phyloP scores from a whole-genome alignment of 2,113 vertebrate species.

The Takifugu flavidus region DNA sequence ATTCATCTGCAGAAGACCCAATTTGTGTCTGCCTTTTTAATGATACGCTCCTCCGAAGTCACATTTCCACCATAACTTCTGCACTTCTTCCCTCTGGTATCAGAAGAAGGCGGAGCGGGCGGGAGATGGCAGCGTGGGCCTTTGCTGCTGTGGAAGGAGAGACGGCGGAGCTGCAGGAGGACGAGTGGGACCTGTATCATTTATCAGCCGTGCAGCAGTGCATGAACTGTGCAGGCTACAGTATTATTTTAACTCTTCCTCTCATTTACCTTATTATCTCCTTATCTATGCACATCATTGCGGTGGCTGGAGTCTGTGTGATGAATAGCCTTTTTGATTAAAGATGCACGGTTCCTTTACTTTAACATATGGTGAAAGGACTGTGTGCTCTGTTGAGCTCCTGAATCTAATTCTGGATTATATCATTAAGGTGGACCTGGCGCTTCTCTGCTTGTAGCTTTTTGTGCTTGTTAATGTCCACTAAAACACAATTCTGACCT shows the following conservation, averaged over 20 bases:
- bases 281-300: constrained; percentile 66
- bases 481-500: constrained; percentile 7
- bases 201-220: constrained; percentile 64
- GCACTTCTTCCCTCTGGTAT: neutral
- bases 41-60: neutral
- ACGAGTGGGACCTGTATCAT: constrained; percentile 47
- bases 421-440: constrained; percentile 13
- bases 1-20: constrained; percentile 19
- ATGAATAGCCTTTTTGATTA: constrained; percentile 68
- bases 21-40: neutral
- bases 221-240: constrained; percentile 54
- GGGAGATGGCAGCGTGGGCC: neutral
- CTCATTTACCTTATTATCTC: constrained; percentile 71
- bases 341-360: constrained; percentile 50
- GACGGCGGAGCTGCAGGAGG: constrained; percentile 23
- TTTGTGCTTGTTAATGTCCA: no score
- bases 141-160: constrained; percentile 8
- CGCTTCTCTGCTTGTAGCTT: no score
- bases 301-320: constrained; percentile 50
- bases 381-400: constrained; percentile 21
- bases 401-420: constrained; percentile 8
- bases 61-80: neutral
- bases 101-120: neutral
- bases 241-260: constrained; percentile 66
- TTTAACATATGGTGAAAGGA: constrained; percentile 50